Conservation (phyloP, 2,113 vertebrate genomes). For the Copsychus sechellarum region DNA sequence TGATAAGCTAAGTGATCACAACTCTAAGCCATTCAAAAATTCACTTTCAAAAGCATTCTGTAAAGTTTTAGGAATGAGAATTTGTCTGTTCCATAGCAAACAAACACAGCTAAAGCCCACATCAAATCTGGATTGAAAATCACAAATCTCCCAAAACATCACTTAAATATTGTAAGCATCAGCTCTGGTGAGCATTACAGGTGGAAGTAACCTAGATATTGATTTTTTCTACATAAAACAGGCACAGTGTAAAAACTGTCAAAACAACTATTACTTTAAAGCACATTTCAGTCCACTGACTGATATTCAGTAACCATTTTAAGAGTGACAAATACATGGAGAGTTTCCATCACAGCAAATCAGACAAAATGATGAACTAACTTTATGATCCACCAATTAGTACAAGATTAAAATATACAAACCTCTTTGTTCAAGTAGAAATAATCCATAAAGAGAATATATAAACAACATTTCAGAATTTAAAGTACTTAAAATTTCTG, state of each 20-base stretch:
- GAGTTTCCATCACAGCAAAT: neutral
- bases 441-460: neutral
- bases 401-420: neutral
- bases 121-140: neutral
- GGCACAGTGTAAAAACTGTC: neutral
- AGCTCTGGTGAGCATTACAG: neutral
- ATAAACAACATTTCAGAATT: neutral
- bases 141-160: neutral
- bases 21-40: neutral
- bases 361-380: neutral
- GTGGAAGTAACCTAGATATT: neutral
- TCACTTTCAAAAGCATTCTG: neutral
- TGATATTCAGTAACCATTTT: neutral
- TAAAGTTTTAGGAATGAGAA: neutral
- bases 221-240: neutral
- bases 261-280: neutral
- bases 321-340: neutral
- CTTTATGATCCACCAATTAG: neutral
- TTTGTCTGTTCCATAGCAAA: neutral
- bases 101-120: neutral
- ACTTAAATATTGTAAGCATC: neutral
- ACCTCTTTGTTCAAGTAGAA: neutral
- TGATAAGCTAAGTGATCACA: neutral
- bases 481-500: neutral
- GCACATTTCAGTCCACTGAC: neutral